phyloP scores from a whole-genome alignment of 1,140 invertebrate species.

The Myzus persicae region DNA sequence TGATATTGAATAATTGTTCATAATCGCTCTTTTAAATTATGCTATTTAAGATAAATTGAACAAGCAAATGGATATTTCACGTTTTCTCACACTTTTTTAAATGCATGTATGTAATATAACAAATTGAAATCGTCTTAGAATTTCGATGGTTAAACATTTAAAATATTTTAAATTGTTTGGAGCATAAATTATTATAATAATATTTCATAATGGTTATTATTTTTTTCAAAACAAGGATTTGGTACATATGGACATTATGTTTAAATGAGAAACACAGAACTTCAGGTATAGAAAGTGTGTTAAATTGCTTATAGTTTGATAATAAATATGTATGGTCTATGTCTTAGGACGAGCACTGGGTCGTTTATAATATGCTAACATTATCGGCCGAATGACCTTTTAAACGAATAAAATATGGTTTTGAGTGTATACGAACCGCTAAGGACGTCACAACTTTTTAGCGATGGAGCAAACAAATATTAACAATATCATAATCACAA shows the following conservation, averaged over 20 bases:
- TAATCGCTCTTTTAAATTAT: too few relatives aligned
- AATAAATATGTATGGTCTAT: neutral
- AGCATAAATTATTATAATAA: neutral
- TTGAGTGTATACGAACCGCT: neutral
- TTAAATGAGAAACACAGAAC: neutral
- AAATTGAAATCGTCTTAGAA: too few relatives aligned
- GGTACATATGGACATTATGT: neutral
- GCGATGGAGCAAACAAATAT: neutral
- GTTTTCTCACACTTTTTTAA: neutral
- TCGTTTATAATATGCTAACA: neutral
- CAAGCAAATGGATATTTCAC: neutral
- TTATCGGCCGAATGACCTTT: neutral
- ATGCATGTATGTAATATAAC: neutral
- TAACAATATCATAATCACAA: neutral
- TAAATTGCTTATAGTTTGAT: neutral
- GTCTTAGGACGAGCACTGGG: neutral
- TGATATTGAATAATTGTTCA: too few relatives aligned
- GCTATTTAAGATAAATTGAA: neutral
- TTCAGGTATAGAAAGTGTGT: neutral
- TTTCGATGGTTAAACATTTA: too few relatives aligned
- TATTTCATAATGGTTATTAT: neutral
- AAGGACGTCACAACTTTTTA: neutral
- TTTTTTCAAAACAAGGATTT: neutral
- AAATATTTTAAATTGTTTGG: neutral
- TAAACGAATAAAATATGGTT: neutral